Evolutionary conservation across 1,140 invertebrate genomes (phyloP), one percentile per base, ranked within the genome.

Genomic region (Neomicropteryx cornuta): DNA sequence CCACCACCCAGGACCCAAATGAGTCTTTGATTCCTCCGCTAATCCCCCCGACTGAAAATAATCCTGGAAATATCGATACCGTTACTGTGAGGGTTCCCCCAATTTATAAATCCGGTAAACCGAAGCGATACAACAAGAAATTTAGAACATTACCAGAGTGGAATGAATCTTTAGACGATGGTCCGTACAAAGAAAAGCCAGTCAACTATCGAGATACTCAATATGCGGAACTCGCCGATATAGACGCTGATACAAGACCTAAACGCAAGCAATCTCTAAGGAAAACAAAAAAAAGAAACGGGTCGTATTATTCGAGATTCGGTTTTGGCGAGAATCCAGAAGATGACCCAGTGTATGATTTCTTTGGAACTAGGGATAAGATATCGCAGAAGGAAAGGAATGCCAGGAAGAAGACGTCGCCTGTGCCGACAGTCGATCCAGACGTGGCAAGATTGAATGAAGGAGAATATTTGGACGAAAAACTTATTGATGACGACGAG

Each of bases 11-110:
- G 38, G 56, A 66, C 37, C 66, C 63, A 2, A 52, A 52, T 14
- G 47, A 53, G 29, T 46, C 50, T 3, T 45, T 68, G 13, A 53
- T 53, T 24, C 63, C 66, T 1, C 55, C 60, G 5, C 58, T 68
- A 5, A 42, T 66, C 6, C 65, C 65, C 0, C 65, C 63, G 0
- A 66, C 63, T 1, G 63, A 68, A 41, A 58, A 68, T 21, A 62
- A 68, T 37, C 65, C 65, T 0, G 57, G 56, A 11, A 56, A 65
- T 44, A 68, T 68, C 5, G 65, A 68, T 33, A 68, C 66, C 2
- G 54, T 68, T 1, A 66, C 66, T 5, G 66, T 68, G 11, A 44
- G 62, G 20, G 61, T 68, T 17, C 66, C 66, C 1, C 63, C 66
- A 0, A 66, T 68, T 34, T 63, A 65, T 36, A 58, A 53, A 48